Conservation (phyloP, 2,888 invertebrate genomes). For the Teleiodes luculella region DNA sequence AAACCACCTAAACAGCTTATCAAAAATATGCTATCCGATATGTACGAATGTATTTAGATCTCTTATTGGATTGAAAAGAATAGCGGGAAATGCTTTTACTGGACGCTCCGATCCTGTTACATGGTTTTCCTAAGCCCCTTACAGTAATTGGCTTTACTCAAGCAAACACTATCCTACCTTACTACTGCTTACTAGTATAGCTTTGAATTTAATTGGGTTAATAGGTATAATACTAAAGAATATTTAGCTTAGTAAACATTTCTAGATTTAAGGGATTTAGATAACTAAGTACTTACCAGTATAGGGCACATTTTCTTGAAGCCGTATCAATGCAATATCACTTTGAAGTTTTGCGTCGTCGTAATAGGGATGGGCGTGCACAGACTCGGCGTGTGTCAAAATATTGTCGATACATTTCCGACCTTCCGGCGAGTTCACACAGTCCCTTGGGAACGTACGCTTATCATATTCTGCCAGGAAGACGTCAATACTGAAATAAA, state of each 20-base stretch:
- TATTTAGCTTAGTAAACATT: background rate
- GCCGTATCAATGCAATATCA: slow-evolving; percentile 60
- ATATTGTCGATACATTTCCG: slow-evolving; percentile 57
- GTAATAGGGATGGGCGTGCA: slow-evolving; percentile 50
- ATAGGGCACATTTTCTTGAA: slow-evolving; percentile 51
- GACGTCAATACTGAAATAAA: slow-evolving; percentile 50
- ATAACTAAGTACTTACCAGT: slow-evolving; percentile 42
- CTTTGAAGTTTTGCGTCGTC: slow-evolving; percentile 51
- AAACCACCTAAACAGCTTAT: too few relatives aligned
- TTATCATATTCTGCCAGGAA: slow-evolving; percentile 65
- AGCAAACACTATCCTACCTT: background rate
- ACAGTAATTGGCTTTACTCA: slow-evolving; percentile 15
- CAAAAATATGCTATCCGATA: too few relatives aligned
- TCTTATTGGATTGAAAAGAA: background rate
- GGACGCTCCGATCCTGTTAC: slow-evolving; percentile 12
- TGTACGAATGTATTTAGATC: background rate
- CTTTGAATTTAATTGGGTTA: background rate
- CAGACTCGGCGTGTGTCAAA: slow-evolving; percentile 44
- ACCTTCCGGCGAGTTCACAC: slow-evolving; percentile 41
- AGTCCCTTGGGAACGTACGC: slow-evolving; percentile 62
- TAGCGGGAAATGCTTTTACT: slow-evolving; percentile 5
- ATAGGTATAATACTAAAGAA: background rate
- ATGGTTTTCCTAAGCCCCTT: slow-evolving; percentile 10
- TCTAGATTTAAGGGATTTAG: background rate
- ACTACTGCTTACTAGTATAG: background rate